These are phyloP conservation scores for Homalodisca vitripennis DNA, from an alignment of 1,140 invertebrate species.

Conservation along the genomic window DNA sequence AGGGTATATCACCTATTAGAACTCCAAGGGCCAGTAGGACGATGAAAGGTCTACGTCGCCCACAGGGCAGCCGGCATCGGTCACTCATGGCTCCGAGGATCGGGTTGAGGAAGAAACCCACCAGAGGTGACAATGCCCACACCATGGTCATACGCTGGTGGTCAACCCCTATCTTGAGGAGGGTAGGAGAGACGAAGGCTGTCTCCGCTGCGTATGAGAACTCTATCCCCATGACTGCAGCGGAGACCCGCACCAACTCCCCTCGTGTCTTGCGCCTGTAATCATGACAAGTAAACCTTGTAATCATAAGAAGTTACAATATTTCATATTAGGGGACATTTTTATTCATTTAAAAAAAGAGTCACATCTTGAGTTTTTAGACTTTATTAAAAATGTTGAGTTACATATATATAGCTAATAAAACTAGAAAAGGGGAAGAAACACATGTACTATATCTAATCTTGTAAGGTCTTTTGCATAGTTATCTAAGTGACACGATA, in stretches of 20 bases:
- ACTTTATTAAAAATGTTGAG: no score
- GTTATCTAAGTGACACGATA: no score
- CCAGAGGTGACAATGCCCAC: constrained; percentile 88
- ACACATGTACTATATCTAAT: no score
- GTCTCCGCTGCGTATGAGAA: constrained; percentile 97
- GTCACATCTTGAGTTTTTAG: no score
- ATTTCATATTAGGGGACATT: no score
- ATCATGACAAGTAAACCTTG: no score
- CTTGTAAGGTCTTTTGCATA: no score
- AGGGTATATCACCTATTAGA: constrained; percentile 78
- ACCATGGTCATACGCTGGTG: constrained; percentile 92
- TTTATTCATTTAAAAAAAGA: no score
- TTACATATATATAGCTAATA: no score
- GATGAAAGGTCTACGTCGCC: constrained; percentile 89
- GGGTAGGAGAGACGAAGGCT: constrained; percentile 92
- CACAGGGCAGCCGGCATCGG: constrained; percentile 74
- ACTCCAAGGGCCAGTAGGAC: constrained; percentile 86
- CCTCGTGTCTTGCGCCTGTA: constrained; percentile 73
- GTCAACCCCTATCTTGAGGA: constrained; percentile 89
- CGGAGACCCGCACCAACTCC: constrained; percentile 84
- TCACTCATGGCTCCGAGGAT: constrained; percentile 91
- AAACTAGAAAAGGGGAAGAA: no score
- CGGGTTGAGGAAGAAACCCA: constrained; percentile 93
- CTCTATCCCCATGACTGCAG: constrained; percentile 96
- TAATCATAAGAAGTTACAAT: no score